Base-by-base conservation (phyloP, 2,113 vertebrate genomes). In the Microtus oregoni region DNA sequence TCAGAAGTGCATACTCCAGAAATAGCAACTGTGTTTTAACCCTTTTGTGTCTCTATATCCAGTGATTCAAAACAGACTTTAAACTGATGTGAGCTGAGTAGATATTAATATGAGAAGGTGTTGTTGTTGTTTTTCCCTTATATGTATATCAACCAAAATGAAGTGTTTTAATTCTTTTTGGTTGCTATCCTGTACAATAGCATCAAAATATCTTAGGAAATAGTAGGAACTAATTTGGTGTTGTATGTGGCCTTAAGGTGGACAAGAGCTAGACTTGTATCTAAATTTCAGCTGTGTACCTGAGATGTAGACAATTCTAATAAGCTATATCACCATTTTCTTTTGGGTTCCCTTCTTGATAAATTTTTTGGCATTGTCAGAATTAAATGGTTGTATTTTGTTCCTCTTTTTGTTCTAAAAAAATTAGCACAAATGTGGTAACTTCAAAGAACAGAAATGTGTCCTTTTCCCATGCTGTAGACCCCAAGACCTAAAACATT, bases 291-390 rank as follows among this genome's bases (percentile, higher is more conserved):
- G 78, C 13, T 50, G 28, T 83, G 35, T 4, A 68, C 24, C 70
- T 90, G 67, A 89, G 90, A 90, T 52, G 28, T 22, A 11, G 68
- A 17, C 28, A 8, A 86, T 68, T 38, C n/a, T 47, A 26, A 55
- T n/a, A 92, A 90, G 47, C n/a, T 61, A 65, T 20, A 88, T 79
- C 70, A 70, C 24, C 26, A 44, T 41, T 68, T 68, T 92, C 24
- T 89, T 35, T 77, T 93, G 61, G 32, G 47, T 83, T 86, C 92
- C 55, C 38, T 89, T 90, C 91, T 75, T 67, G 63, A 9, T 78
- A 92, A 93, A 85, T n/a, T 20, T 58, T 58, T 58, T 58, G 17
- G 19, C 55, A 58, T 19, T 94, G 50, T 89, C 70, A 85, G 50
- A 68, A 95, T 86, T 76, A 95, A 92, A 58, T 28, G 19, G 17